Evolutionary conservation across 2,113 vertebrate species (phyloP), one percentile per base, ranked within the genome.

Genomic region (Ibidorhyncha struthersii): DNA sequence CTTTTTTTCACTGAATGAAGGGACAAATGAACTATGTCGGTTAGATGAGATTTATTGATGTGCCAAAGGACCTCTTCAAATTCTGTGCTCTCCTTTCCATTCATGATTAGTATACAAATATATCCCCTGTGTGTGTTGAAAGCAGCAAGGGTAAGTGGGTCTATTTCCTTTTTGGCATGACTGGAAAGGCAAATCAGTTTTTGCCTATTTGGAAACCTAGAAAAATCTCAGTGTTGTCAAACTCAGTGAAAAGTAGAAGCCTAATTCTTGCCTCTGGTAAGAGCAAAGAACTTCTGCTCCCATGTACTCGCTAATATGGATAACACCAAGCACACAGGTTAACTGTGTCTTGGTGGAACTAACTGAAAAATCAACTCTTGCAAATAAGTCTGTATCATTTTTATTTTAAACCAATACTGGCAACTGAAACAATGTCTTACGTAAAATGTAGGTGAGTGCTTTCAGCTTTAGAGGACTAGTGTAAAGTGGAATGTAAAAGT

Each of bases 1-100:
- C 6, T 73, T 86, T 94, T 94, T 94, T 65, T 65, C 83, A 91
- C 23, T 40, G 49, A 52, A 61, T 73, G 52, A 72, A 86, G 63
- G 41, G 12, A 52, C 66, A 81, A 63, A 66, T 14, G 5, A 74
- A 86, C 12, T 56, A 8, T 26, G 21, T 77, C 55, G 41, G 63
- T 73, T 83, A 52, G 41, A 38, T 62, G 23, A 20, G 36, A 66
- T 91, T 91, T 90, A 85, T 49, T 82, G 23, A 36, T 50, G 32
- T 67, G 55, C 32, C 50, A 74, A 82, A 84, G 25, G 65, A 49
- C 22, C 47, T 18, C 61, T 79, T 88, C 74, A 65, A 30, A 78
- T 82, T 82, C 73, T 82, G 19, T 29, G 25, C n/a, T 84, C 9
- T 86, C 8, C 22, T 74, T 77, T 78, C 38, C 61, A 61, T 72